Evolutionary conservation across 2,888 invertebrate species (phyloP).

Genomic region (Euplagia quadripunctaria): DNA sequence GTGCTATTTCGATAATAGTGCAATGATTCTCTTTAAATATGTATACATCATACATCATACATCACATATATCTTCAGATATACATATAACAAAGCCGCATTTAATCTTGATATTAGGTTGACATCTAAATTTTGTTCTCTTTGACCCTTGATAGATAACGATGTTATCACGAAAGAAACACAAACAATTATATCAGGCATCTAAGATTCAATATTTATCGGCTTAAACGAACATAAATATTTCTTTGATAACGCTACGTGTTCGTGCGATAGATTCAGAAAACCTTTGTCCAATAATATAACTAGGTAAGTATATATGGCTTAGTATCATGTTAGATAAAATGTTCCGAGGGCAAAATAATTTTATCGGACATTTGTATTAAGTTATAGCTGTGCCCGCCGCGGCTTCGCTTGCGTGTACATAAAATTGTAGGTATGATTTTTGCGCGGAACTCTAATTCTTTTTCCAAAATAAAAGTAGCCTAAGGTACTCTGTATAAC

Average conservation of each 20-base stretch:
- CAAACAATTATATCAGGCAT: background rate
- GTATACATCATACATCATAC: too few relatives aligned
- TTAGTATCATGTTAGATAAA: background rate
- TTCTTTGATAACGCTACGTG: background rate
- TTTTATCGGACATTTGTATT: background rate
- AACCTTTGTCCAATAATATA: background rate
- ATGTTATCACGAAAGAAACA: background rate
- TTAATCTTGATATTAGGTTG: background rate
- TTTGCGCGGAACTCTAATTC: too few relatives aligned
- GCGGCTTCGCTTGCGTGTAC: too few relatives aligned
- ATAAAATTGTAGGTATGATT: too few relatives aligned
- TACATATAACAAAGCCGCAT: too few relatives aligned
- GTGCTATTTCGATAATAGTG: too few relatives aligned
- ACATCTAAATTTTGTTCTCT: background rate
- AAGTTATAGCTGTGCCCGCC: background rate
- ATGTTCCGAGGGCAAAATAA: too few relatives aligned
- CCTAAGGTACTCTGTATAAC: too few relatives aligned
- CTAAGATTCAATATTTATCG: slow-evolving; percentile 11
- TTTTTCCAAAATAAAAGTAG: too few relatives aligned
- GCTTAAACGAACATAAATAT: slow-evolving; percentile 3
- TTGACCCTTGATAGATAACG: background rate
- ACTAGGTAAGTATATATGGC: background rate
- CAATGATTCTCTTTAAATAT: too few relatives aligned
- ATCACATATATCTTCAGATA: too few relatives aligned
- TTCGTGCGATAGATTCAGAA: background rate